phyloP scores from a whole-genome alignment of 2,797 vertebrate genomes.

The Coilia nasus region DNA sequence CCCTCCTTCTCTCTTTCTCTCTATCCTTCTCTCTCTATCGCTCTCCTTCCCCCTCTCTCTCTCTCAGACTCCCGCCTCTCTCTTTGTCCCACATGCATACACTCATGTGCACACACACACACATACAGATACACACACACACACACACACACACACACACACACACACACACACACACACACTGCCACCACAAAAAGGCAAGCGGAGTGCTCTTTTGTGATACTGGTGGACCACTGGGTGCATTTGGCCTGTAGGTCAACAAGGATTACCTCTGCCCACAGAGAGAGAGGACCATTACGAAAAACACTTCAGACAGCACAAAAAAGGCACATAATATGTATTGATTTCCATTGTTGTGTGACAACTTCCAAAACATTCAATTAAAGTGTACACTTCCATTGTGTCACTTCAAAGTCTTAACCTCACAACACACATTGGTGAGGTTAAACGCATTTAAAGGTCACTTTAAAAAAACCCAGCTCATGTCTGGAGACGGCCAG shows the following conservation, averaged over 20 bases:
- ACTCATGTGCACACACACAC: too few species aligned
- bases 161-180: too few species aligned
- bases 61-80: too few species aligned
- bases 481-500: background rate
- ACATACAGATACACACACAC: too few species aligned
- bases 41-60: too few species aligned
- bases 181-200: background rate
- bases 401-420: background rate
- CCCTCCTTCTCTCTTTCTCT: too few species aligned
- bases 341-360: background rate
- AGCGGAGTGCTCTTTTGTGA: background rate
- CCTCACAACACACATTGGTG: too few species aligned
- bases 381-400: background rate
- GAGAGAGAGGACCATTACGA: background rate
- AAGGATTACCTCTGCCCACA: background rate
- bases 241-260: background rate
- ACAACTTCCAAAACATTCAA: background rate
- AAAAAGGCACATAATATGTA: background rate
- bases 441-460: slow-evolving; percentile 1
- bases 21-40: too few species aligned
- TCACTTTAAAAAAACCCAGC: background rate
- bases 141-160: too few species aligned
- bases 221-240: background rate
- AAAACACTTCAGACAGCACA: background rate
- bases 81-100: too few species aligned